phyloP scores from a whole-genome alignment of 2,113 vertebrate genomes.

The Bubo bubo region DNA sequence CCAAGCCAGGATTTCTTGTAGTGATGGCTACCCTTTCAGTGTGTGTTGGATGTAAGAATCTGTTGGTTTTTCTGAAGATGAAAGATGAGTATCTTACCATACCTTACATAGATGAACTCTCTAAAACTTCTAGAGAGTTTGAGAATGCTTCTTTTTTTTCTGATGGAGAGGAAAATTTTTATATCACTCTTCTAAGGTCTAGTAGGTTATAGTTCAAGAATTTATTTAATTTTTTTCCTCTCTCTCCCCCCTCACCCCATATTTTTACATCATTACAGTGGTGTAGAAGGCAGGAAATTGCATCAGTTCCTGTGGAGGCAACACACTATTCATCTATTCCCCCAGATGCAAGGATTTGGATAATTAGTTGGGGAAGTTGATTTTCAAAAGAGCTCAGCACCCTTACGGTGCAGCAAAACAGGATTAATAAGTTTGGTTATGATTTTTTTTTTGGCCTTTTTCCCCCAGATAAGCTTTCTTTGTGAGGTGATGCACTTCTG shows the following conservation, averaged over 20 bases:
- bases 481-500: background rate
- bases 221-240: background rate
- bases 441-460: too few species aligned
- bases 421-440: background rate
- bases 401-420: background rate
- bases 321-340: background rate
- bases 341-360: background rate
- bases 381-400: background rate
- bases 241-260: too few species aligned
- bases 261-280: background rate
- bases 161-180: background rate
- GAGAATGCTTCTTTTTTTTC: background rate
- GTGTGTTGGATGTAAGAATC: background rate
- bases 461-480: background rate
- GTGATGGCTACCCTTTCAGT: background rate
- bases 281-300: background rate
- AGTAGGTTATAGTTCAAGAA: background rate
- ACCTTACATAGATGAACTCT: background rate
- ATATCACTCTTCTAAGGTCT: background rate
- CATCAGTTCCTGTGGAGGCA: background rate
- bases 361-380: background rate
- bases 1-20: background rate
- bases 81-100: background rate
- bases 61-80: background rate
- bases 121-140: background rate